phyloP scores from a whole-genome alignment of 2,113 vertebrate species.

The Herpailurus yagouaroundi region DNA sequence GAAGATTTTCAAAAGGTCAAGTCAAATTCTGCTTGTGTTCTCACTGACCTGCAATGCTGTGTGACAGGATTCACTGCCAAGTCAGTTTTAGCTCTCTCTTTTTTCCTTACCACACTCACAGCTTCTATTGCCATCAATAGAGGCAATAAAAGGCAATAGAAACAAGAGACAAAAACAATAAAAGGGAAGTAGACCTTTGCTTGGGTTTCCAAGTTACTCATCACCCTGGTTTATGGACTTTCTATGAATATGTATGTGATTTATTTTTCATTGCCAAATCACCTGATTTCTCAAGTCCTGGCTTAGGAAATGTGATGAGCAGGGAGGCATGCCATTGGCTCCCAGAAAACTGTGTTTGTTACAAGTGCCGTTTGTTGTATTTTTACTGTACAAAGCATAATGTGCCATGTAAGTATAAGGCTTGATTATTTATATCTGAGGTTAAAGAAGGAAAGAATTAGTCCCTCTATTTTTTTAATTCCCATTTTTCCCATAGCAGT shows the following conservation, averaged over 20 bases:
- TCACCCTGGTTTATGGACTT: not conserved
- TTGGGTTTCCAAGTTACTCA: not conserved
- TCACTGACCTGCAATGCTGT: constrained; percentile 75
- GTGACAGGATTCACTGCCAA: constrained; percentile 66
- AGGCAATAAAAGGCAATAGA: not conserved
- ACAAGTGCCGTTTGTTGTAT: constrained; percentile 18
- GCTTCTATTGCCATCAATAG: constrained; percentile 38
- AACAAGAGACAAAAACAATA: not conserved
- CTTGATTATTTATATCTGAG: not conserved
- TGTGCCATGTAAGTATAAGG: not conserved
- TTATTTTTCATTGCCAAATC: not conserved
- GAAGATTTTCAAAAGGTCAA: constrained; percentile 12
- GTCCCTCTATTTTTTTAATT: not conserved
- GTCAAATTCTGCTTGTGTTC: constrained; percentile 70
- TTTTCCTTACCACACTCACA: constrained; percentile 11
- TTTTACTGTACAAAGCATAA: constrained; percentile 30
- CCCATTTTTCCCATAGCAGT: not conserved
- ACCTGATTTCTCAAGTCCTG: constrained; percentile 32
- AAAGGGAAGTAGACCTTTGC: not conserved
- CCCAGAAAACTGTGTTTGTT: not conserved
- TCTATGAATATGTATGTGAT: not conserved
- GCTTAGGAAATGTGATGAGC: not conserved
- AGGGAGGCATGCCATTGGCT: not conserved
- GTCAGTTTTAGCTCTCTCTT: constrained; percentile 12
- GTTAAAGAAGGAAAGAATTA: not conserved